Evolutionary conservation across 2,797 vertebrate species (phyloP), one percentile per base, ranked within the genome.

Genomic region (Poecilia picta): DNA sequence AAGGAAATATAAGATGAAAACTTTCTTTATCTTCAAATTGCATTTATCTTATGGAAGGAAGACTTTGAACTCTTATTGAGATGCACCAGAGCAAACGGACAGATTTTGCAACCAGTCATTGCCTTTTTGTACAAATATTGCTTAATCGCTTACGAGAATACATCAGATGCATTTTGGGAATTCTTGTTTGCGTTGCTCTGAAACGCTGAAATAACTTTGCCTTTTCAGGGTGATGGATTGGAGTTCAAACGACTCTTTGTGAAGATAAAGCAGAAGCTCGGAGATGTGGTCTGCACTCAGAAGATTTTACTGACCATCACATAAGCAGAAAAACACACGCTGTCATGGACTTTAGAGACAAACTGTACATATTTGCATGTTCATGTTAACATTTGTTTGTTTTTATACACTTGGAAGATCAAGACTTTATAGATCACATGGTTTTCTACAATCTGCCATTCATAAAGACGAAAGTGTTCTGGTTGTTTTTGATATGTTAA

Each of bases 201-300:
- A 31, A 23, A 62, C 45, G 20, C 20, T 80, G 11, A 74, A 0
- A 1, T 78, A 20, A 81, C 5, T 77, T 13, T 88, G 20, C 57
- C 73, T 89, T 82, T 92, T 55, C 86, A 99, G 98, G 98, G 98
- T 0, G 98, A 99, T 2, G 98, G 98, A 74, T 93, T 99, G 89
- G 98, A 99, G 93, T 99, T 99, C 91, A 99, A 99, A 91, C 96
- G 97, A 83, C 96, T 97, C 79, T 99, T 99, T 92, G 89, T 99
- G 91, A 98, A 97, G 83, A 97, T 99, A 83, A 99, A 98, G 87
- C 96, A 95, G 89, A 98, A 97, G 84, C 95, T 99, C 13, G 90
- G 95, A 5, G 97, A 97, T 82, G 93, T 99, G 45, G 89, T 99
- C 90, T 97, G 97, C 94, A 96, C 92, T 81, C 98, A 98, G 90